Conservation (phyloP, 1,140 invertebrate species). For the Popillia japonica region DNA sequence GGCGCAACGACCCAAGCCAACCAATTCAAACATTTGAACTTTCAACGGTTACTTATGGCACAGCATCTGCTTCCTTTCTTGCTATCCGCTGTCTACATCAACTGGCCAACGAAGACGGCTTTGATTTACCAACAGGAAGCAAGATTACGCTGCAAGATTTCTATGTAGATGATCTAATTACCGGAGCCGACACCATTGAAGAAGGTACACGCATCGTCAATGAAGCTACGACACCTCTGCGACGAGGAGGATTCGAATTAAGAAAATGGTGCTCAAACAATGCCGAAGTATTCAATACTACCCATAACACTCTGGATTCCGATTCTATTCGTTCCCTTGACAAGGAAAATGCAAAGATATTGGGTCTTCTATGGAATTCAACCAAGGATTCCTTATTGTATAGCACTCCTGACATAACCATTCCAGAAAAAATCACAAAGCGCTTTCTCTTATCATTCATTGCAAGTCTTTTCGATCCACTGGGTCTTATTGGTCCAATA, state of each 20-base stretch:
- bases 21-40: background rate
- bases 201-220: background rate
- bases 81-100: background rate
- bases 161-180: constrained; percentile 16
- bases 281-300: background rate
- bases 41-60: constrained; percentile 1
- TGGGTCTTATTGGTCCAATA: background rate
- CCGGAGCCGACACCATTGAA: background rate
- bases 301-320: too few species aligned
- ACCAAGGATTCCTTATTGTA: background rate
- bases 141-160: background rate
- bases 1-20: background rate
- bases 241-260: background rate
- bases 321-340: background rate
- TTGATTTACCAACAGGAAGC: background rate
- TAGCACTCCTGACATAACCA: too few species aligned
- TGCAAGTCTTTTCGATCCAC: background rate
- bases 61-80: background rate
- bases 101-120: background rate
- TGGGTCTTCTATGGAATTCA: background rate
- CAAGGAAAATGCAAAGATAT: background rate
- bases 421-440: background rate
- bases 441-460: background rate
- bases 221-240: background rate
- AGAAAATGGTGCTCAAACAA: background rate